These are phyloP conservation scores for Euglossa dilemma DNA, from an alignment of 1,140 invertebrate genomes.

Conservation along the genomic window DNA sequence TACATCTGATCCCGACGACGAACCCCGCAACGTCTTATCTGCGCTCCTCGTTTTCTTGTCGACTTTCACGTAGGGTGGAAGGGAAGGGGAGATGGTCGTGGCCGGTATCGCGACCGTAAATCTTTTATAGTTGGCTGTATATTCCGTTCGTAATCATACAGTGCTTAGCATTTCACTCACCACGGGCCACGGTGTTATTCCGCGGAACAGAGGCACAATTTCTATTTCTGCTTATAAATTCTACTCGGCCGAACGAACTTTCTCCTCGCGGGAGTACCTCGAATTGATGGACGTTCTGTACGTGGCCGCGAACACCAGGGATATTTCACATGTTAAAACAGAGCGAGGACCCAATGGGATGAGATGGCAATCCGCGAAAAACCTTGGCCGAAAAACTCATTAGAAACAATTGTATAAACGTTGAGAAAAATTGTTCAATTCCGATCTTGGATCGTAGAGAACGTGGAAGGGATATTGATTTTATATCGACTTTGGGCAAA, in stretches of 20 bases:
- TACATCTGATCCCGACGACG: background rate
- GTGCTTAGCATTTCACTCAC: slow-evolving; percentile 44
- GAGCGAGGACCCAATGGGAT: slow-evolving; percentile 12
- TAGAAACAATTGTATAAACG: background rate
- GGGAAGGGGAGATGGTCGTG: background rate
- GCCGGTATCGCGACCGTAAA: slow-evolving; percentile 25
- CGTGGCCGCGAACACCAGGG: slow-evolving; percentile 24
- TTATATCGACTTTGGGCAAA: no score
- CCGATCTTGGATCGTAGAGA: no score
- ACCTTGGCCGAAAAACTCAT: background rate
- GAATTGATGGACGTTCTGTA: slow-evolving; percentile 39
- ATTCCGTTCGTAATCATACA: slow-evolving; percentile 35
- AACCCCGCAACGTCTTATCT: background rate
- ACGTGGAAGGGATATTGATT: no score
- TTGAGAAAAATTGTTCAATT: background rate
- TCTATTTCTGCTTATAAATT: slow-evolving; percentile 55
- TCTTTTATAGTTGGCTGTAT: slow-evolving; percentile 34
- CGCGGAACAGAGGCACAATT: slow-evolving; percentile 33
- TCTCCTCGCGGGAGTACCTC: slow-evolving; percentile 48
- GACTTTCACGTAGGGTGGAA: background rate
- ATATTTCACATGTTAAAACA: slow-evolving; percentile 26
- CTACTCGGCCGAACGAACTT: slow-evolving; percentile 34
- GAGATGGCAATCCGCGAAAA: slow-evolving; percentile 7
- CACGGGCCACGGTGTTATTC: slow-evolving; percentile 10
- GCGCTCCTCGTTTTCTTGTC: background rate